Percentiles rank a stretch among this genome's conserved stretches.
Evolutionary conservation across 64 coral and sea anemone genomes (phyloP).

Genomic region (Orbicella faveolata): DNA sequence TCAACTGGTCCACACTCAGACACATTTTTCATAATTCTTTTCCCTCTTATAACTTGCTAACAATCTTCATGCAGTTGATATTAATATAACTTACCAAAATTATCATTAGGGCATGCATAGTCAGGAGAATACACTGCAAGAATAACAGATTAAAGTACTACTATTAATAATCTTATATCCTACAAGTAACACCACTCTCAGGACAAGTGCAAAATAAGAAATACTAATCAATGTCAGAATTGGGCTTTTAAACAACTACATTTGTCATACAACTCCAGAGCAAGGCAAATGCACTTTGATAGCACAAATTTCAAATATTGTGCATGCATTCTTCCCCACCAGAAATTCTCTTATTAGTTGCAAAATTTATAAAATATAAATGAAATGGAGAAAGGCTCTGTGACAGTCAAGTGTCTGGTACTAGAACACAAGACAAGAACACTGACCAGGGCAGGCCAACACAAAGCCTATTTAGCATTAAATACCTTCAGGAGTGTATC

Average conservation of each 20-base stretch:
- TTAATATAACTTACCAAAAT: slow-evolving; percentile 70
- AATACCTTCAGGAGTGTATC: slow-evolving; percentile 51
- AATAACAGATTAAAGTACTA: slow-evolving; percentile 10
- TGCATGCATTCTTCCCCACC: too few relatives aligned
- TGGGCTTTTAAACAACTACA: too few relatives aligned
- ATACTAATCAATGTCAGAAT: too few relatives aligned
- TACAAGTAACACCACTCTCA: background rate
- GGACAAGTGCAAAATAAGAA: background rate
- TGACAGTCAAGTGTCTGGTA: too few relatives aligned
- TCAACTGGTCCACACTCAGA: too few relatives aligned
- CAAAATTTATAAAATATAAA: too few relatives aligned
- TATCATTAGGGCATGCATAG: slow-evolving; percentile 73
- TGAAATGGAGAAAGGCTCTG: too few relatives aligned
- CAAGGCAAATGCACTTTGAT: too few relatives aligned
- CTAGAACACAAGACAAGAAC: too few relatives aligned
- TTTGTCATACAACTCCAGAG: too few relatives aligned
- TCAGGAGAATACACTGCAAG: slow-evolving; percentile 67
- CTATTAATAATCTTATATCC: background rate
- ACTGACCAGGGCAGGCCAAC: background rate
- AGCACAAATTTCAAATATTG: too few relatives aligned
- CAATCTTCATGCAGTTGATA: background rate
- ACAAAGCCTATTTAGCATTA: background rate
- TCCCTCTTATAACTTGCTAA: background rate
- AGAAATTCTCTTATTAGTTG: too few relatives aligned
- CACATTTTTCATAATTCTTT: background rate